A percentile compares a stretch with the other conserved stretches of the same genome.
These are phyloP conservation scores for Glandiceps talaboti DNA, from an alignment of 53 echinoderm and acorn worm species.

Conservation along the genomic window DNA sequence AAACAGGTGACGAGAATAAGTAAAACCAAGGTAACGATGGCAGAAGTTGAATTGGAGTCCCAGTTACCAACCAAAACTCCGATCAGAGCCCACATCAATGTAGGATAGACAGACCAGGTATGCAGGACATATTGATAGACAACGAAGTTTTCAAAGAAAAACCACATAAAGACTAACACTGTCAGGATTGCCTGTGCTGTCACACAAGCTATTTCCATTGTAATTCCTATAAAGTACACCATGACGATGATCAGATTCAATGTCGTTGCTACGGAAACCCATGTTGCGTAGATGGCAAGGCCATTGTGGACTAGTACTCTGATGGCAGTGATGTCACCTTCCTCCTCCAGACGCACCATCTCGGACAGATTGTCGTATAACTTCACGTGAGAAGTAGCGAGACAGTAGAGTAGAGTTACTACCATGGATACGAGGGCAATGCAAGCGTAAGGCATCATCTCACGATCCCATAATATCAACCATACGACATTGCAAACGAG, in stretches of 20 bases:
- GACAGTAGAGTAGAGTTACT: background rate
- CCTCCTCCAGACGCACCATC: slow-evolving; percentile 3
- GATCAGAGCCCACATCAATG: slow-evolving; percentile 36
- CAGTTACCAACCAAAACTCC: slow-evolving; percentile 37
- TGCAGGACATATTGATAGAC: slow-evolving; percentile 6
- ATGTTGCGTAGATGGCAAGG: background rate
- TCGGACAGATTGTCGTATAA: slow-evolving; percentile 4
- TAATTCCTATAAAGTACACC: slow-evolving; percentile 23
- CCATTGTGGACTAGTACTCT: background rate
- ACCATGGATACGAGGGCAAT: background rate
- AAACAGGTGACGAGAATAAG: slow-evolving; percentile 28
- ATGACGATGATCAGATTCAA: slow-evolving; percentile 7
- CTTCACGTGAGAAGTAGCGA: background rate
- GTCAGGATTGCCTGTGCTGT: slow-evolving; percentile 33
- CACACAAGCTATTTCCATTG: slow-evolving; percentile 19
- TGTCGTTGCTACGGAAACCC: background rate
- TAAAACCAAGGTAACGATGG: slow-evolving; percentile 38
- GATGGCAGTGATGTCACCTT: background rate
- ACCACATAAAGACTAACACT: slow-evolving; percentile 21
- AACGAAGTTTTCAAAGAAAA: slow-evolving; percentile 25
- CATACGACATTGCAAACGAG: slow-evolving; percentile 10
- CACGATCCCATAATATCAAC: slow-evolving; percentile 9
- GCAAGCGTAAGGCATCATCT: slow-evolving; percentile 5
- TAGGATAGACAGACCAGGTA: background rate
- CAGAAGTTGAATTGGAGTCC: background rate